These are phyloP conservation scores for Paramisgurnus dabryanus DNA, from an alignment of 2,113 vertebrate genomes.

Conservation along the genomic window DNA sequence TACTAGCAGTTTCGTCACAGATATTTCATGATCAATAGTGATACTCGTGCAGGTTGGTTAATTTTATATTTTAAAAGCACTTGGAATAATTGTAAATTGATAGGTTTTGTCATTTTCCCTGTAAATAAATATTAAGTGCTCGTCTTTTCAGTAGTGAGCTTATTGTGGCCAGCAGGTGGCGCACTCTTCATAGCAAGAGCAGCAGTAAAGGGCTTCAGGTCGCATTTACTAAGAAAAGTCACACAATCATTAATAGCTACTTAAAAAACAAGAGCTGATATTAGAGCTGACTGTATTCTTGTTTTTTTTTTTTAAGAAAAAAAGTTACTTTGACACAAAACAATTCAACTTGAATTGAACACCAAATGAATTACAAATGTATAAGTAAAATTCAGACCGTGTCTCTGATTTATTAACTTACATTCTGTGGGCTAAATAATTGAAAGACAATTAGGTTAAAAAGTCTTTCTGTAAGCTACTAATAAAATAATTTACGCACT, in stretches of 20 bases:
- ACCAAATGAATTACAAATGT: too few species aligned
- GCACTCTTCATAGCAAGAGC: conserved; percentile 65
- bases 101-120: neutral
- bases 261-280: too few species aligned
- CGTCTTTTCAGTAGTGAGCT: neutral
- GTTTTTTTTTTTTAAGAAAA: too few species aligned
- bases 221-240: neutral
- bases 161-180: conserved; percentile 70
- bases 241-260: neutral
- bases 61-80: neutral
- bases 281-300: too few species aligned
- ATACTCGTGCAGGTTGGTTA: neutral
- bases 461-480: too few species aligned
- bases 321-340: too few species aligned
- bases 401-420: too few species aligned
- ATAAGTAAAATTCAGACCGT: too few species aligned
- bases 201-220: neutral
- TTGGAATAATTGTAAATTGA: neutral
- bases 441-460: too few species aligned
- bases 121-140: neutral
- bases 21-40: neutral
- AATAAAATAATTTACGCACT: too few species aligned
- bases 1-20: neutral
- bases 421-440: too few species aligned
- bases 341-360: too few species aligned